Evolutionary conservation across 2,888 invertebrate genomes (phyloP).

Genomic region (Synergus gifuensis): DNA sequence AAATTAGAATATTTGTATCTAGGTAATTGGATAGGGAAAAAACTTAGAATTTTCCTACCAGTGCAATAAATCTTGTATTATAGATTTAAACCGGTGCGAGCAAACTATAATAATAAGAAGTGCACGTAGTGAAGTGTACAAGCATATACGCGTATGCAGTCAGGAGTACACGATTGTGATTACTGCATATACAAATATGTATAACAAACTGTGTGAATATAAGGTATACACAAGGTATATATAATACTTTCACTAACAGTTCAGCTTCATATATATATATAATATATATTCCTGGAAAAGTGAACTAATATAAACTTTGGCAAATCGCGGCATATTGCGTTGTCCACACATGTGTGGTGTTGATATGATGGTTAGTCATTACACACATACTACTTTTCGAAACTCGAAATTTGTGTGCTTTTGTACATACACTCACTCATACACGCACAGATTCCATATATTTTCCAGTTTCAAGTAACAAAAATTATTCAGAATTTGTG

Average conservation of each 20-base stretch:
- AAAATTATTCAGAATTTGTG: background rate
- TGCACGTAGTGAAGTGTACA: background rate
- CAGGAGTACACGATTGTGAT: constrained; percentile 21
- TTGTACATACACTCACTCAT: background rate
- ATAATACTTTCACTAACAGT: constrained; percentile 54
- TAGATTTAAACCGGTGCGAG: constrained; percentile 1
- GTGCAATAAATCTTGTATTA: background rate
- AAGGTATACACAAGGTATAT: constrained; percentile 5
- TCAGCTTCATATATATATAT: too few species aligned
- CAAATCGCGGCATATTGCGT: background rate
- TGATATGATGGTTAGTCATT: too few species aligned
- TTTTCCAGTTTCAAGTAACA: background rate
- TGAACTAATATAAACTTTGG: background rate
- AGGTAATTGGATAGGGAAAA: background rate
- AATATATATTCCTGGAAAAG: constrained; percentile 37
- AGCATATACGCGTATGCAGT: background rate
- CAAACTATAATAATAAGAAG: background rate
- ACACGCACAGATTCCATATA: background rate
- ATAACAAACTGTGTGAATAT: background rate
- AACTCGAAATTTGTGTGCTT: background rate
- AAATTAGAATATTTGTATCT: background rate
- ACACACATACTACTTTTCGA: too few species aligned
- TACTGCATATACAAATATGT: constrained; percentile 4
- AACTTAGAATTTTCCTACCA: background rate
- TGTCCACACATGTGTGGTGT: too few species aligned